These are phyloP conservation scores for Seriola quinqueradiata DNA, from an alignment of 2,113 vertebrate genomes.

Conservation along the genomic window DNA sequence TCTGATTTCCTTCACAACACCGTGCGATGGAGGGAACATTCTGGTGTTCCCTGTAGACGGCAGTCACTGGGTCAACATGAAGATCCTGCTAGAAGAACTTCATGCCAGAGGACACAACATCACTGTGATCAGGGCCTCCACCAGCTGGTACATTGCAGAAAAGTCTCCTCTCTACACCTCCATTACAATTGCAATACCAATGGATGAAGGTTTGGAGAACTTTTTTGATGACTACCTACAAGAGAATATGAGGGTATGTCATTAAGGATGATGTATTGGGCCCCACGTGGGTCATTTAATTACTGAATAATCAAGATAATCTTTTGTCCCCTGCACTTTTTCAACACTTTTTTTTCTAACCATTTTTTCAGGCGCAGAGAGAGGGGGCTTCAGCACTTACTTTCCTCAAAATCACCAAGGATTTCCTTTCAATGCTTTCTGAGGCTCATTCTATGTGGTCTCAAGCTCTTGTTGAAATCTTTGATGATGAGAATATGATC, in stretches of 20 bases:
- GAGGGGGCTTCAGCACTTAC: slow-evolving; percentile 31
- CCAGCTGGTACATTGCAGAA: slow-evolving; percentile 76
- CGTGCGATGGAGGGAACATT: slow-evolving; percentile 75
- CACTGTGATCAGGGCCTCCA: slow-evolving; percentile 79
- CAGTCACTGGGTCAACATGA: slow-evolving; percentile 85
- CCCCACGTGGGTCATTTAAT: background rate
- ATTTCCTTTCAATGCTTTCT: slow-evolving; percentile 42
- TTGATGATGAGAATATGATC: slow-evolving; percentile 60
- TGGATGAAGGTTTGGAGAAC: background rate
- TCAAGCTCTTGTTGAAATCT: slow-evolving; percentile 32
- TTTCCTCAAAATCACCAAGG: slow-evolving; percentile 50
- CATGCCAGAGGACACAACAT: slow-evolving; percentile 82
- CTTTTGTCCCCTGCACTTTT: background rate
- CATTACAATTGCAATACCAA: slow-evolving; percentile 11
- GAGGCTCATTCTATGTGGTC: slow-evolving; percentile 8
- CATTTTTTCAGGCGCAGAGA: slow-evolving; percentile 60
- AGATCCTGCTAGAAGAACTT: slow-evolving; percentile 78
- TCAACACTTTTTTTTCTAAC: background rate
- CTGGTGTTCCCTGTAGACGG: slow-evolving; percentile 80
- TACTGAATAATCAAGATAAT: background rate
- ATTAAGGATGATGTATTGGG: background rate
- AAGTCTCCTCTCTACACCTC: slow-evolving; percentile 74
- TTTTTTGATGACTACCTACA: slow-evolving; percentile 71
- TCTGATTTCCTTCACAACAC: slow-evolving; percentile 48
- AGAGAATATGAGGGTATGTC: slow-evolving; percentile 52